Evolutionary conservation across 1,140 invertebrate genomes (phyloP).

Genomic region (Bombus polaris): DNA sequence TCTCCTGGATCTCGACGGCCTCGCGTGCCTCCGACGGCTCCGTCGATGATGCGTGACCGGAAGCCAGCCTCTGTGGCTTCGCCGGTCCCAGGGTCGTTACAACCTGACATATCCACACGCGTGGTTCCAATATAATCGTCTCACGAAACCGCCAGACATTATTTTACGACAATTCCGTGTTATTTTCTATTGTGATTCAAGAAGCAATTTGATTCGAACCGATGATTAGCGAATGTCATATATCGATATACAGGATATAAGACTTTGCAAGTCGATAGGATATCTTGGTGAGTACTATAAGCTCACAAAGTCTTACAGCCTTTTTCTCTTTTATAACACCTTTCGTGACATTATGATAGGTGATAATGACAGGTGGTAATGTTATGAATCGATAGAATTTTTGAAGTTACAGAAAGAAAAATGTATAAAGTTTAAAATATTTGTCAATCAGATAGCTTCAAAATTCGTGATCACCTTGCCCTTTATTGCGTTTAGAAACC

Average conservation of each 20-base stretch:
- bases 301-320: neutral
- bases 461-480: neutral
- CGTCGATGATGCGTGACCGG: constrained; percentile 72
- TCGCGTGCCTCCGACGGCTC: constrained; percentile 72
- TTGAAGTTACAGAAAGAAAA: neutral
- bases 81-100: constrained; percentile 88
- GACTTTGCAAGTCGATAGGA: neutral
- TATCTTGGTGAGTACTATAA: neutral
- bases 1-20: constrained; percentile 69
- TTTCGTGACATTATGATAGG: neutral
- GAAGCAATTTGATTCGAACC: neutral
- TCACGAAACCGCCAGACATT: neutral
- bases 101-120: constrained; percentile 84
- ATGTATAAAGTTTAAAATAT: neutral
- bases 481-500: neutral
- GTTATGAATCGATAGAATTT: neutral
- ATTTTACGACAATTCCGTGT: neutral
- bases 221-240: neutral
- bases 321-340: neutral
- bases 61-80: constrained; percentile 86
- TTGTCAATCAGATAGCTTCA: neutral
- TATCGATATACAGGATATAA: neutral
- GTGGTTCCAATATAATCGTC: constrained; percentile 47
- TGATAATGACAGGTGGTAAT: neutral
- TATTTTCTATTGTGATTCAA: neutral